Base-by-base conservation (phyloP, 2,888 invertebrate species). In the Monochamus alternatus region DNA sequence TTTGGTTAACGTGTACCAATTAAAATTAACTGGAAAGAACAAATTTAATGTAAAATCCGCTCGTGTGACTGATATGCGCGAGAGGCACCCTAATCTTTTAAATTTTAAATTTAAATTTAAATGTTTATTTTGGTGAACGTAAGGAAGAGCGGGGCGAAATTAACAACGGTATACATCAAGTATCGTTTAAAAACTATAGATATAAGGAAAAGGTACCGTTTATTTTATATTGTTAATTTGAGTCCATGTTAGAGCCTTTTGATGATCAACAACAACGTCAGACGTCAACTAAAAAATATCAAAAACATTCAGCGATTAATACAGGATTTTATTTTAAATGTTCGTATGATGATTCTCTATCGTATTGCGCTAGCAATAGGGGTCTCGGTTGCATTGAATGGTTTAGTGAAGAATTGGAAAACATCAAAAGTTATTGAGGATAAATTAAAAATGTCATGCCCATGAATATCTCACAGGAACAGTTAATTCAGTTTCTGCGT, bases 281-380 rank as follows among this genome's bases (percentile, higher is more conserved):
- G 22, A 38, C 38, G 2, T 38, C 38, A 64, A 64, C 62, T 3
- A 22, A n/a, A 2, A 70, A 71, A 58, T 74, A 67, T 32, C 74
- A 74, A 51, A 14, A 68, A 52, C 74, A 77, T 73, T 58, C 22
- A 22, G 32, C 80, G 8, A 81, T 75, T 66, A 80, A 78, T 73
- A 76, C 80, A 14, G 82, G 77, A 3, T 84, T 81, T 60, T 83
- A 83, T 79, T 69, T 84, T 5, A 78, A 81, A 64, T 84, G 84
- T 73, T 75, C 75, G 10, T 81, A 80, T 71, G 81, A 85, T 79
- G 78, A 82, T 58, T 32, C n/a, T 1, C 44, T 78, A 43, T 84
- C 82, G 12, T 72, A 74, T 66, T 82, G 73, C 70, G n/a, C n/a
- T n/a, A n/a, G n/a, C n/a, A n/a, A n/a, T n/a, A n/a, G n/a, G n/a